Evolutionary conservation across 2,113 vertebrate species (phyloP), one percentile per base, ranked within the genome.

Genomic region (Beaufortia kweichowensis): DNA sequence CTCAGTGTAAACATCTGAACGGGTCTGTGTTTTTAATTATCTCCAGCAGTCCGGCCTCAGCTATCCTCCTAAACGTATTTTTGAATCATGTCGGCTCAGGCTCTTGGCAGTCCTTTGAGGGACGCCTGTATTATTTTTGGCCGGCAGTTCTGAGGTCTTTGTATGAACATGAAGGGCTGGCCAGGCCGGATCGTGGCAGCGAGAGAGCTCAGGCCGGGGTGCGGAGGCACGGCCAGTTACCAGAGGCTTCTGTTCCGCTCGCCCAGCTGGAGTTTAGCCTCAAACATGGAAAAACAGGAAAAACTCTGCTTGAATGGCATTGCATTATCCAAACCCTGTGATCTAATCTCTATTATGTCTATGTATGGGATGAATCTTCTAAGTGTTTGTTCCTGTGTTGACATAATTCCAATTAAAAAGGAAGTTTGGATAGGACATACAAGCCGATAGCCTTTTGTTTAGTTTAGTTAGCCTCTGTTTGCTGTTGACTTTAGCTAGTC

Each of bases 1-100:
- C 6, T 5, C 72, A 66, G 31, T 81, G 74, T 84, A 84, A 79
- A 81, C 78, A 77, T 81, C 75, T 24, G 55, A 81, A 79, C 79
- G 53, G 78, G 64, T 81, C 82, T 84, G 82, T 81, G 76, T 78
- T 85, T 86, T 86, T 81, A 85, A 82, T 86, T 77, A 84, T 84
- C 84, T 86, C 68, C 62, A 81, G 78, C 72, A 71, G 59, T 75
- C 68, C 61, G 4, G 78, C 76, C 64, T 77, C 76, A 77, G 71
- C 78, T 68, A 67, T 77, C 82, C 78, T 81, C 74, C 59, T 78
- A 67, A 83, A 59, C 69, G 79, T 81, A 82, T 78, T 79, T 83
- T 84, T 81, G 79, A 84, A 84, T 82, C 68, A 26, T 55, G 78
- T 57, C 75, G 67, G 72, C 82, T 46, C 59, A 35, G 76, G 68